Evolutionary conservation across 2,888 invertebrate species (phyloP), one percentile per base, ranked within the genome.

Genomic region (Drosophila barbarae): DNA sequence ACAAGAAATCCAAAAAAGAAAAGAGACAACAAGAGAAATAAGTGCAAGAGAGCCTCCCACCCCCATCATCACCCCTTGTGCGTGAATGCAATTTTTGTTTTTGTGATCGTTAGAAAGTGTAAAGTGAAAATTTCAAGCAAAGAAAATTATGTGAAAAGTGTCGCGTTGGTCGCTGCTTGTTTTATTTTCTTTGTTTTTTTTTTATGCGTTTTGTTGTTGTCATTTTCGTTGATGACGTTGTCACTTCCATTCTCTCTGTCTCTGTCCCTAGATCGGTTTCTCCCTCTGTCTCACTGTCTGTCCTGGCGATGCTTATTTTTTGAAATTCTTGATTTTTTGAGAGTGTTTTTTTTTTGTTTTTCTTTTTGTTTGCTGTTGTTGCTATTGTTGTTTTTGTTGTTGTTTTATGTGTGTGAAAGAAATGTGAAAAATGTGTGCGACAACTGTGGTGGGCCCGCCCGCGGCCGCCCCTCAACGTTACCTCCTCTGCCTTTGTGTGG

Each of bases 391-490:
- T 35, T 52, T n/a, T 36, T 21, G 36, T 36, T 61, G 41, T 53
- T 47, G 21, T 41, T 23, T 23, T 41, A 30, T 23, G 59, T 35
- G 54, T 49, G 42, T 60, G 57, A 32, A 60, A 73, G 63, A 73
- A 73, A 84, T 80, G 78, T 80, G 81, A 84, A 78, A 81, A 81
- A 84, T 81, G 84, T 84, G 84, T 77, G 75, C 80, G 80, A 81
- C 81, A 81, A 81, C 78, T 81, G 80, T 65, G 67, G 81, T 60
- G 67, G 56, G 18, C 18, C 18, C 18, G 18, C 18, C 18, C 18
- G 18, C 18, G 18, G 18, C 18, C 18, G 18, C 18, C 32, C 50
- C 39, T 42, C 30, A 8, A 42, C n/a, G 28, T 23, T n/a, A 8
- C 34, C 10, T 26, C 36, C 44, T 52, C 50, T 28, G 60, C 2